phyloP scores from a whole-genome alignment of 1,140 invertebrate species.

The Venustaconcha ellipsiformis region DNA sequence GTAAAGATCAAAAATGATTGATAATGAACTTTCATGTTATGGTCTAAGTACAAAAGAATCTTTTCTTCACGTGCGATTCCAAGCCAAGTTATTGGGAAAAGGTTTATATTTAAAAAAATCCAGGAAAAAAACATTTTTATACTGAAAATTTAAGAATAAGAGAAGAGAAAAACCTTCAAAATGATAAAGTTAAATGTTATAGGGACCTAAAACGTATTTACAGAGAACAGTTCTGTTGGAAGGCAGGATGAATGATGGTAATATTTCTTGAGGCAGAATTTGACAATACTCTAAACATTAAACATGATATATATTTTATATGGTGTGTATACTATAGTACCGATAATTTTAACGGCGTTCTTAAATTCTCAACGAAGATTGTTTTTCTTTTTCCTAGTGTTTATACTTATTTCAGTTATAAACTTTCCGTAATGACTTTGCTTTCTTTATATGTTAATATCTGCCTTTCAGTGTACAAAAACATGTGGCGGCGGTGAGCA shows the following conservation, averaged over 20 bases:
- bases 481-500: constrained; percentile 61
- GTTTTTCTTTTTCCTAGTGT: not conserved
- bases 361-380: not conserved
- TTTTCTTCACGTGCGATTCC: not conserved
- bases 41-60: not conserved
- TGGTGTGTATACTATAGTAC: not conserved
- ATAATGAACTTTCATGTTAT: not conserved
- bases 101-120: too few species aligned
- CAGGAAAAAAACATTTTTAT: too few species aligned
- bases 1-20: not conserved
- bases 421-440: not conserved
- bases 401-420: not conserved
- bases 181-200: too few species aligned
- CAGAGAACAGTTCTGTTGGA: too few species aligned
- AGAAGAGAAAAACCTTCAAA: too few species aligned
- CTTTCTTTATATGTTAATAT: not conserved
- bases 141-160: too few species aligned
- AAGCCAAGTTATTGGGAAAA: too few species aligned
- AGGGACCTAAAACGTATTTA: too few species aligned
- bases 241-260: too few species aligned
- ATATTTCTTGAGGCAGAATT: too few species aligned
- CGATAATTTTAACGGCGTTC: not conserved
- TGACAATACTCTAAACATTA: too few species aligned
- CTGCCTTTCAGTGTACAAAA: constrained; percentile 59
- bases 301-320: not conserved